Conservation (phyloP, 2,113 vertebrate genomes). For the Proterorhinus semilunaris region DNA sequence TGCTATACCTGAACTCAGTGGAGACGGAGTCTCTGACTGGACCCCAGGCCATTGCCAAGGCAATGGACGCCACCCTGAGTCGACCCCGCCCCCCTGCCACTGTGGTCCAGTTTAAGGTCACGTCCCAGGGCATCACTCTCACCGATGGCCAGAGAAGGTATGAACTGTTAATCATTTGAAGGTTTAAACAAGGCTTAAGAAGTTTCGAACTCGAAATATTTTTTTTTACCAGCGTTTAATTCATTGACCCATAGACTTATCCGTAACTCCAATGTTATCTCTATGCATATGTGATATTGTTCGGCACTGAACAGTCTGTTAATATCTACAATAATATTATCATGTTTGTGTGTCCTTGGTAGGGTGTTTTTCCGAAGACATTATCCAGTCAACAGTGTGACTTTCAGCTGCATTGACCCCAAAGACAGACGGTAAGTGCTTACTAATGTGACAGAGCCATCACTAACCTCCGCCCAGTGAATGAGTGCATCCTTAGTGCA, state of each 20-base stretch:
- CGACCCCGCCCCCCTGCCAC: conserved; percentile 76
- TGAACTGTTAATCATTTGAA: not conserved
- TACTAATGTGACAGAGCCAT: not conserved
- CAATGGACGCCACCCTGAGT: conserved; percentile 79
- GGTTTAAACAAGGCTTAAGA: too few relatives aligned
- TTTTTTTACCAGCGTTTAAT: too few relatives aligned
- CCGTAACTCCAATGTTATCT: not conserved
- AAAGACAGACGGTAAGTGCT: conserved; percentile 85
- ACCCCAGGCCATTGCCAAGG: conserved; percentile 87
- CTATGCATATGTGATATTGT: not conserved
- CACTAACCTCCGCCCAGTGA: conserved; percentile 25
- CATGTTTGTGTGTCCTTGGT: conserved; percentile 3
- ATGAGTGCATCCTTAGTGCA: not conserved
- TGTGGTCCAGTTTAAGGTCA: conserved; percentile 90
- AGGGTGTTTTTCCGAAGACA: conserved; percentile 92
- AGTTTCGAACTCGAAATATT: too few relatives aligned
- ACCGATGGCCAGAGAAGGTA: conserved; percentile 91
- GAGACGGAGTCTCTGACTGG: conserved; percentile 91
- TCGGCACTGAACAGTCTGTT: too few relatives aligned
- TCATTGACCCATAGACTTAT: not conserved
- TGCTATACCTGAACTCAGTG: conserved; percentile 89
- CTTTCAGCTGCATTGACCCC: conserved; percentile 87
- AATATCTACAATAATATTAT: too few relatives aligned
- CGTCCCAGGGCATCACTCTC: conserved; percentile 88
- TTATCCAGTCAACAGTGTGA: conserved; percentile 87